A percentile compares a stretch with the other conserved stretches of the same genome.
Evolutionary conservation across 2,888 invertebrate genomes (phyloP).

Genomic region (Caenorhabditis sulstoni): DNA sequence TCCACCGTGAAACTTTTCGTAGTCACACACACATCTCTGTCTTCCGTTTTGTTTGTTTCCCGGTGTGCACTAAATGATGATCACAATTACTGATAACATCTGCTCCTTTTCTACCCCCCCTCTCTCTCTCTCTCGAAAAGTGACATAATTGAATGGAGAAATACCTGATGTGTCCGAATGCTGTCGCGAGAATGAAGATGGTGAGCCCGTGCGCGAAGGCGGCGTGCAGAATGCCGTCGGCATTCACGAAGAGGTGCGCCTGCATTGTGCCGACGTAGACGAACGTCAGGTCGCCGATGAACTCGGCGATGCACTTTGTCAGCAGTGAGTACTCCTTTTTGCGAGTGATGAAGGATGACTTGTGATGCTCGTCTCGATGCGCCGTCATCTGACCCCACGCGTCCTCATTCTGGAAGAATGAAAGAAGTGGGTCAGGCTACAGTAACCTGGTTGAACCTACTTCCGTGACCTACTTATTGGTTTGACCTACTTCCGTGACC

Average conservation of each 20-base stretch:
- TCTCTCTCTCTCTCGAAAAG: too few relatives aligned
- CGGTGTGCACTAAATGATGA: too few relatives aligned
- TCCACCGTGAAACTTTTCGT: too few relatives aligned
- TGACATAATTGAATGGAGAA: too few relatives aligned
- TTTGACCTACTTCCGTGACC: too few relatives aligned
- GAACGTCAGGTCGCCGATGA: slow-evolving; percentile 72
- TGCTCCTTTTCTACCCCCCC: too few relatives aligned
- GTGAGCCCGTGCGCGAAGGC: slow-evolving; percentile 75
- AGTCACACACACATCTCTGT: too few relatives aligned
- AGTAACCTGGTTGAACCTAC: too few relatives aligned
- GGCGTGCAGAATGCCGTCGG: slow-evolving; percentile 65
- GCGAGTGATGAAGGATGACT: slow-evolving; percentile 30
- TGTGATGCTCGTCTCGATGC: slow-evolving; percentile 7
- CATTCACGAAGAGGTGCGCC: slow-evolving; percentile 49
- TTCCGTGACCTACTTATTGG: background rate
- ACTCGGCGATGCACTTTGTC: slow-evolving; percentile 73
- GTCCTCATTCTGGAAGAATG: slow-evolving; percentile 47
- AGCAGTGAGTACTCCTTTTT: slow-evolving; percentile 66
- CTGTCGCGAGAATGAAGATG: slow-evolving; percentile 72
- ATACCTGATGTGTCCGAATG: slow-evolving; percentile 76
- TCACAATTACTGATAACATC: too few relatives aligned
- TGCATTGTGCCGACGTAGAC: slow-evolving; percentile 75
- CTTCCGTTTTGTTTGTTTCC: too few relatives aligned
- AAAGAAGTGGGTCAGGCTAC: too few relatives aligned
- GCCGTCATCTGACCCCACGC: slow-evolving; percentile 37